Evolutionary conservation across 2,113 vertebrate species (phyloP).

Genomic region (Rhadina sibilatrix): DNA sequence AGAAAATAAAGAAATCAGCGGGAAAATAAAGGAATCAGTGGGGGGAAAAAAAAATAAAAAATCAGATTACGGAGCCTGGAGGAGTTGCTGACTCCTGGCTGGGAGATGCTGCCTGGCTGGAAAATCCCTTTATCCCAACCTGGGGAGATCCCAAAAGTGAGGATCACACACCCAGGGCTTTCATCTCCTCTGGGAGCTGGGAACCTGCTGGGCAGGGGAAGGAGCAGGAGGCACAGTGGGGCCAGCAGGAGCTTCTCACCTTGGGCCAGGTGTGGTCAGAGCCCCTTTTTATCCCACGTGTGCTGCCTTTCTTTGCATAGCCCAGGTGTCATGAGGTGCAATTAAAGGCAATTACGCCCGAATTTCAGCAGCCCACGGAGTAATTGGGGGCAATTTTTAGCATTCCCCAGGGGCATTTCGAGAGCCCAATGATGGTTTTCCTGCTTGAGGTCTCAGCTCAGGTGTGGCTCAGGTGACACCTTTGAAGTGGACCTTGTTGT

Average conservation of each 20-base stretch:
- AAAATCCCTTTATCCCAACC: background rate
- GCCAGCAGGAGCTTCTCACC: background rate
- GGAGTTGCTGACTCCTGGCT: background rate
- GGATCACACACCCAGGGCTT: background rate
- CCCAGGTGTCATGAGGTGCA: background rate
- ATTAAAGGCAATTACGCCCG: conserved; percentile 7
- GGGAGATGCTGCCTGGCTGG: background rate
- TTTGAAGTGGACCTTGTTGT: background rate
- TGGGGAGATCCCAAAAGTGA: background rate
- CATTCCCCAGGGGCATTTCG: background rate
- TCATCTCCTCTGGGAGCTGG: background rate
- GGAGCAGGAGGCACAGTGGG: background rate
- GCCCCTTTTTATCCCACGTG: background rate
- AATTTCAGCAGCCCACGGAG: background rate
- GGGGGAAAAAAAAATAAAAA: background rate
- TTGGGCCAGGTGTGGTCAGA: background rate
- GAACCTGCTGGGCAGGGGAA: background rate
- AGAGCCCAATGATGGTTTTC: background rate
- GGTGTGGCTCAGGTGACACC: conserved; percentile 5
- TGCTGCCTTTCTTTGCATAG: background rate
- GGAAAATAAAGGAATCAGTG: background rate
- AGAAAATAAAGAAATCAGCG: background rate
- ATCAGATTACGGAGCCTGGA: background rate
- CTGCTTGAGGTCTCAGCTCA: background rate
- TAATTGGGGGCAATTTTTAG: conserved; percentile 40